Evolutionary conservation across 1,140 invertebrate genomes (phyloP).

Genomic region (Leptinotarsa undecemlineata): DNA sequence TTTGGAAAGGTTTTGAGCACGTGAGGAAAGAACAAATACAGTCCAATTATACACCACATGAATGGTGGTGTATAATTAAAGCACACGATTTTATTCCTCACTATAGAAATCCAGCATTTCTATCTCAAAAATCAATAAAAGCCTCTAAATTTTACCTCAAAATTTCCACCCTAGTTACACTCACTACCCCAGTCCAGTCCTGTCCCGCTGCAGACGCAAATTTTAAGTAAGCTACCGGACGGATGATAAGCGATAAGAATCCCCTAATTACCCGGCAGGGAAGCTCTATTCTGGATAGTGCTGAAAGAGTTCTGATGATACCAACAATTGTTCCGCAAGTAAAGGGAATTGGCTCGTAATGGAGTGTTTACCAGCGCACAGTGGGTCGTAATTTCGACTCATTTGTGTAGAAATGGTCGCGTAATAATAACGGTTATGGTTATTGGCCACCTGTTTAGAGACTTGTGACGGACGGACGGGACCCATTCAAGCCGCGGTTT

Average conservation of each 20-base stretch:
- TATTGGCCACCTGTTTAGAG: constrained; percentile 56
- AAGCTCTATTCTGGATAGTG: constrained; percentile 34
- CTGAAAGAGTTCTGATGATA: constrained; percentile 43
- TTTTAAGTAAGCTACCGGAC: constrained; percentile 14
- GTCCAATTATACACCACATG: no score
- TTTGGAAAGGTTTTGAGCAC: no score
- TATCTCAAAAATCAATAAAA: no score
- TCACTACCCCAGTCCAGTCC: not conserved
- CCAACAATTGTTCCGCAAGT: constrained; percentile 48
- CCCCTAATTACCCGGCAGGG: constrained; percentile 40
- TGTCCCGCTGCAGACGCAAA: not conserved
- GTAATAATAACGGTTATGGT: constrained; percentile 57
- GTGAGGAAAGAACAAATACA: no score
- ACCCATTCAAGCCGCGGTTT: not conserved
- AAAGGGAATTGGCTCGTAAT: constrained; percentile 54
- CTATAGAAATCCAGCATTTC: no score
- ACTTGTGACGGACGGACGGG: constrained; percentile 51
- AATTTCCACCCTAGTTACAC: no score
- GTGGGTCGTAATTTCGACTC: constrained; percentile 56
- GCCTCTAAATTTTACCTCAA: no score
- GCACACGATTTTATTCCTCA: no score
- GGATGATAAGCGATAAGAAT: constrained; percentile 36
- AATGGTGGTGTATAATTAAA: no score
- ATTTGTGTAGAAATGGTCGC: constrained; percentile 57
- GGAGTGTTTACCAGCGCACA: constrained; percentile 56